A percentile compares a stretch with the other conserved stretches of the same genome.
phyloP scores from a whole-genome alignment of 1,140 invertebrate genomes.

The Octopus sinensis region DNA sequence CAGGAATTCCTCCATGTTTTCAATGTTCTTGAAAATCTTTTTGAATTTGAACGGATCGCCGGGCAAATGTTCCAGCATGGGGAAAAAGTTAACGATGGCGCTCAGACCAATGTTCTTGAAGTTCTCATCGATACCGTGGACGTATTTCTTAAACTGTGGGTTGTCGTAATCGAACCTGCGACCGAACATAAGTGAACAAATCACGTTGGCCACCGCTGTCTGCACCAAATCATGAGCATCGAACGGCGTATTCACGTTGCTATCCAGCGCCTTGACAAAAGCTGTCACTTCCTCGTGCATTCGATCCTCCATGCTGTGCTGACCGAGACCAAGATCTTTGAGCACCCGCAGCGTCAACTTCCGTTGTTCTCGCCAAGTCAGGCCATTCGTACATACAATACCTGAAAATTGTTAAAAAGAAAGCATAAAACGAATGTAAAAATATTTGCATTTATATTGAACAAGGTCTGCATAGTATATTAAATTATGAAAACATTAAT shows the following conservation, averaged over 20 bases:
- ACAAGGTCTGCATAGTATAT: no score
- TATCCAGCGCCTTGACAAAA: slow-evolving; percentile 24
- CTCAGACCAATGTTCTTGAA: slow-evolving; percentile 28
- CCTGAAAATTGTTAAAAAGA: slow-evolving; percentile 22
- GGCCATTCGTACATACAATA: slow-evolving; percentile 44
- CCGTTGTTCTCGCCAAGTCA: slow-evolving; percentile 73
- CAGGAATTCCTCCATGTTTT: slow-evolving; percentile 25
- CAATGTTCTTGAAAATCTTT: slow-evolving; percentile 27
- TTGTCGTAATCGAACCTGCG: slow-evolving; percentile 63
- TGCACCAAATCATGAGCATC: slow-evolving; percentile 28
- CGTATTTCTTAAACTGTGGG: slow-evolving; percentile 21
- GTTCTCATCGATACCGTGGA: slow-evolving; percentile 29
- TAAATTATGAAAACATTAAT: no score
- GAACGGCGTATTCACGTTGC: slow-evolving; percentile 20
- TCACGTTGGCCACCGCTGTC: slow-evolving; percentile 65
- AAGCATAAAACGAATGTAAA: neutral
- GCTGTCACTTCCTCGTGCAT: slow-evolving; percentile 64
- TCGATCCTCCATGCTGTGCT: slow-evolving; percentile 69
- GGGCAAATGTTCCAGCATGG: slow-evolving; percentile 28
- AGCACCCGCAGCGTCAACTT: slow-evolving; percentile 71
- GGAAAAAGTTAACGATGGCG: slow-evolving; percentile 35
- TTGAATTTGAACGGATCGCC: slow-evolving; percentile 33
- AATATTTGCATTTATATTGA: no score
- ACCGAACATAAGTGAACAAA: slow-evolving; percentile 85
- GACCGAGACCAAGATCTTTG: slow-evolving; percentile 72